Conservation (phyloP, 2,888 invertebrate genomes). For the Cheilosia grossa region DNA sequence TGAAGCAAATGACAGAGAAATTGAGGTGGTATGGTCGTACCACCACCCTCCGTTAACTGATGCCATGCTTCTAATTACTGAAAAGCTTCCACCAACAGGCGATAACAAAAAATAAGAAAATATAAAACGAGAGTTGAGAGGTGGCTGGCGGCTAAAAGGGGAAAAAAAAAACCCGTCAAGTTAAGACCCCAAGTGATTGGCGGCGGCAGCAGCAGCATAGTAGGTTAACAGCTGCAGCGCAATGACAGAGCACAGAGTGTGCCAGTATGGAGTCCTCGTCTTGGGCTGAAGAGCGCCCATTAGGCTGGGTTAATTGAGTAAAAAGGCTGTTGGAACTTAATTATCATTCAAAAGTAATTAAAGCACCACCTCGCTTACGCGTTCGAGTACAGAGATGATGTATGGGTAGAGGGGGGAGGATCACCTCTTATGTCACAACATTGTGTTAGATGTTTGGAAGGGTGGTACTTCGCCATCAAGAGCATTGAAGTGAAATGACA, state of each 20-base stretch:
- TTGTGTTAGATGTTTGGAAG: slow-evolving; percentile 6
- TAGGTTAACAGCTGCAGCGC: slow-evolving; percentile 1
- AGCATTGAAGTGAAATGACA: slow-evolving; percentile 64
- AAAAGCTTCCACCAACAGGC: not conserved
- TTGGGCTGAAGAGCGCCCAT: slow-evolving; percentile 43
- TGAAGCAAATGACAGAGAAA: slow-evolving; percentile 32
- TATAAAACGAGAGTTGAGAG: slow-evolving; percentile 2
- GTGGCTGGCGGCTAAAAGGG: not conserved
- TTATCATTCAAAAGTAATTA: slow-evolving; percentile 72
- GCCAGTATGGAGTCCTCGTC: slow-evolving; percentile 27
- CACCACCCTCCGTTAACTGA: slow-evolving; percentile 51
- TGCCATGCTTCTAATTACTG: slow-evolving; percentile 63
- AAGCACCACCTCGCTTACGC: slow-evolving; percentile 50
- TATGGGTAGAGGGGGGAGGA: not conserved
- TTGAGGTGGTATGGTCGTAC: slow-evolving; percentile 22
- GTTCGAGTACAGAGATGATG: slow-evolving; percentile 1
- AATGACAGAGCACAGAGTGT: not conserved
- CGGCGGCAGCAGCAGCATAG: slow-evolving; percentile 10
- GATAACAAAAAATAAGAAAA: slow-evolving; percentile 22
- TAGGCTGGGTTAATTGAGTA: slow-evolving; percentile 72
- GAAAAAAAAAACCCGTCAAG: slow-evolving; percentile 36
- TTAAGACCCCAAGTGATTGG: slow-evolving; percentile 63
- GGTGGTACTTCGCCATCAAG: slow-evolving; percentile 57
- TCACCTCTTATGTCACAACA: slow-evolving; percentile 47
- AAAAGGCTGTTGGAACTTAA: slow-evolving; percentile 73